Conservation (phyloP, 2,888 invertebrate genomes). For the Watsonalla binaria region DNA sequence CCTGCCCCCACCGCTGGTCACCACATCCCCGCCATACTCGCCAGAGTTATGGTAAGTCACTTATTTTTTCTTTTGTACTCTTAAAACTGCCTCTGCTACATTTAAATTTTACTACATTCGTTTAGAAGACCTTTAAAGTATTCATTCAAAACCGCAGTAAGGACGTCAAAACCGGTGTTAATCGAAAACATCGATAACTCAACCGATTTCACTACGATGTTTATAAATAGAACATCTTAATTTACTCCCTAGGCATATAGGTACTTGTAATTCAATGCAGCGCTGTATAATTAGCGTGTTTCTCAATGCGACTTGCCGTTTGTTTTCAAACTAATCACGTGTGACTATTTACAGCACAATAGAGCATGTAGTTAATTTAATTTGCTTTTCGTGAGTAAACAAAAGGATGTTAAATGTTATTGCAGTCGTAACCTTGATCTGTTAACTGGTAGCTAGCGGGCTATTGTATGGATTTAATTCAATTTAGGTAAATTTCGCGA, state of each 20-base stretch:
- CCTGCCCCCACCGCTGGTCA: slow-evolving; percentile 72
- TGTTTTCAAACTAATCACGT: background rate
- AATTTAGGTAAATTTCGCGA: too few relatives aligned
- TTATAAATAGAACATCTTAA: too few relatives aligned
- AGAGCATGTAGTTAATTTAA: background rate
- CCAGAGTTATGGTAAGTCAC: slow-evolving; percentile 76
- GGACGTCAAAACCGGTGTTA: too few relatives aligned
- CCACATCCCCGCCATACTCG: slow-evolving; percentile 69
- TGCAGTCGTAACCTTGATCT: background rate
- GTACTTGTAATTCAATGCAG: background rate
- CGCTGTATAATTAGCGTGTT: background rate
- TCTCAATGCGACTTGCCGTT: background rate
- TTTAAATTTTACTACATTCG: too few relatives aligned
- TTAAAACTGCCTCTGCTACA: too few relatives aligned
- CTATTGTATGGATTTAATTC: too few relatives aligned
- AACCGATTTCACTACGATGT: background rate
- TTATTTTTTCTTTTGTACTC: background rate
- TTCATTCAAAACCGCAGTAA: too few relatives aligned
- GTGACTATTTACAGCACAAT: background rate
- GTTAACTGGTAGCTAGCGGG: too few relatives aligned
- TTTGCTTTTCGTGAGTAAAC: background rate
- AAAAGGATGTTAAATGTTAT: background rate
- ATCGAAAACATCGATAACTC: background rate
- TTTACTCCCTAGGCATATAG: too few relatives aligned
- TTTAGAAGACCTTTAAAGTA: too few relatives aligned